phyloP scores from a whole-genome alignment of 2,113 vertebrate species.

The Tenebrosternarchus preto region DNA sequence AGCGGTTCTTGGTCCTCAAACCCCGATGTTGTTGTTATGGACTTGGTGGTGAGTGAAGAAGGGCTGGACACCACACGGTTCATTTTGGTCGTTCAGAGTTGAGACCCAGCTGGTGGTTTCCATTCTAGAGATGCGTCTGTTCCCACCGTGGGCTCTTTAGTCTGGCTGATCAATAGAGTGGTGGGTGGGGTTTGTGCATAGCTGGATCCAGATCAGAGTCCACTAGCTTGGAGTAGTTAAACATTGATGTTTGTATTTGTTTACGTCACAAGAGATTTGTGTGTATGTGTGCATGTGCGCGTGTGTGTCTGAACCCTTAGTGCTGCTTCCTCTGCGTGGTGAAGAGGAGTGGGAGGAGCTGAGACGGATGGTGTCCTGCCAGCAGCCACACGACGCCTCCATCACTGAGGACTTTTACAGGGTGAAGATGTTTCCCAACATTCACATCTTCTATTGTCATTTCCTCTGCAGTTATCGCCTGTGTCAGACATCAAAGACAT shows the following conservation, averaged over 20 bases:
- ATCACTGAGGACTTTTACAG: constrained; percentile 87
- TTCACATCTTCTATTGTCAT: too few relatives aligned
- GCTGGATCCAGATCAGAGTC: constrained; percentile 20
- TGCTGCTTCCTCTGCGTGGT: constrained; percentile 79
- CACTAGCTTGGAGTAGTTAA: constrained; percentile 16
- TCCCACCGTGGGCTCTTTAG: too few relatives aligned
- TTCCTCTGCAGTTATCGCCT: too few relatives aligned
- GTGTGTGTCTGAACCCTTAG: constrained; percentile 66
- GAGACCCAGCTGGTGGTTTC: too few relatives aligned
- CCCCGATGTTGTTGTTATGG: too few relatives aligned
- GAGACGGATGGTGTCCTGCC: constrained; percentile 78
- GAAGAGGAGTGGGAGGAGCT: constrained; percentile 90
- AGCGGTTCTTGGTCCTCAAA: too few relatives aligned
- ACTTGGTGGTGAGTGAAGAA: too few relatives aligned
- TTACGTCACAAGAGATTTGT: background rate
- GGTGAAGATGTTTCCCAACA: constrained; percentile 66
- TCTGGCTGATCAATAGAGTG: constrained; percentile 26
- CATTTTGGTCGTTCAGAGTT: too few relatives aligned
- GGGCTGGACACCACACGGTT: too few relatives aligned
- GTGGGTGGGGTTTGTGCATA: constrained; percentile 20
- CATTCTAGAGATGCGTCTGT: too few relatives aligned
- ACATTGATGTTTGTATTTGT: constrained; percentile 1
- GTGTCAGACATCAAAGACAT: background rate
- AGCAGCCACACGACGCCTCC: constrained; percentile 81
- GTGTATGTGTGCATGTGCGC: constrained; percentile 36